phyloP scores from a whole-genome alignment of 2,888 invertebrate genomes.

The Sarcophaga caerulescens region DNA sequence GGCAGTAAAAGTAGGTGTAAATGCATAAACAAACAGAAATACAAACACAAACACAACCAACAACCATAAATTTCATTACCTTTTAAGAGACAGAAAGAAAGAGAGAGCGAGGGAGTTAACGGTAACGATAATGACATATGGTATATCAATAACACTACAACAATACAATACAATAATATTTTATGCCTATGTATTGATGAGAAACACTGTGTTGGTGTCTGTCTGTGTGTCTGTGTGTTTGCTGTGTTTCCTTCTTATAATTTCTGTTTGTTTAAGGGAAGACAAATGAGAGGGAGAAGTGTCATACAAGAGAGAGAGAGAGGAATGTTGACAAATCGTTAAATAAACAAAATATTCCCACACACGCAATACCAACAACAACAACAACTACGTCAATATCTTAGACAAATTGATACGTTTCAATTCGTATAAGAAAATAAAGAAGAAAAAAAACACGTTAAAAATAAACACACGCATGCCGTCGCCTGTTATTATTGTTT shows the following conservation, averaged over 20 bases:
- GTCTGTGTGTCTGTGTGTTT: background rate
- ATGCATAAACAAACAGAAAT: background rate
- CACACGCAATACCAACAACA: background rate
- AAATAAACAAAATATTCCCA: conserved; percentile 5
- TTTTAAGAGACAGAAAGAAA: too few species aligned
- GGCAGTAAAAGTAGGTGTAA: conserved; percentile 17
- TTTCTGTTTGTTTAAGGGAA: conserved; percentile 3
- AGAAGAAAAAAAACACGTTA: background rate
- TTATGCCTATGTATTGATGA: background rate
- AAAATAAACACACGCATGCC: conserved; percentile 7
- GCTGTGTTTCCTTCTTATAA: too few species aligned
- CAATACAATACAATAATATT: background rate
- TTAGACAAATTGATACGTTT: background rate
- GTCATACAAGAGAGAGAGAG: background rate
- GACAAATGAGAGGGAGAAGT: background rate
- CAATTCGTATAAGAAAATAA: too few species aligned
- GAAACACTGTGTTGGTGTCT: background rate
- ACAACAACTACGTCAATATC: too few species aligned
- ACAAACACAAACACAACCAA: background rate
- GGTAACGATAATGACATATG: too few species aligned
- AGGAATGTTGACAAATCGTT: conserved; percentile 38
- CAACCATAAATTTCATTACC: background rate
- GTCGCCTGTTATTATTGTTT: background rate
- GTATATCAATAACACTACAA: too few species aligned
- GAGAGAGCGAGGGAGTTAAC: too few species aligned